Evolutionary conservation across 2,888 invertebrate species (phyloP).

Genomic region (Alentia gelatinosa): DNA sequence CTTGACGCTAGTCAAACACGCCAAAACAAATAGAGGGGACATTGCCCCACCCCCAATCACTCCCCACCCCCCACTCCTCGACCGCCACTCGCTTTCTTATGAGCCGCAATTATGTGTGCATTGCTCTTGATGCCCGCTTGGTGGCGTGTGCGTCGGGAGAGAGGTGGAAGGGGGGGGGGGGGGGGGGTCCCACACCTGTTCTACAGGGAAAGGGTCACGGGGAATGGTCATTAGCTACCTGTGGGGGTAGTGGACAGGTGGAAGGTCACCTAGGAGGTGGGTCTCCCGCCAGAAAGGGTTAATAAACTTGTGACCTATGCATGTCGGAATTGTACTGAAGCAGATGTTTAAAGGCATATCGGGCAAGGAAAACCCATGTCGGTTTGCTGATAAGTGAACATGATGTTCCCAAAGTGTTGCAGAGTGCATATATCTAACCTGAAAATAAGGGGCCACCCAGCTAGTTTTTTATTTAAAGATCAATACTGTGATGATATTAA

Average conservation of each 20-base stretch:
- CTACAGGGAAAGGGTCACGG: not conserved
- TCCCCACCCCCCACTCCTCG: not conserved
- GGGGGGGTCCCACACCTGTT: not conserved
- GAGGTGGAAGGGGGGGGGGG: not conserved
- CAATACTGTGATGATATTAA: no score
- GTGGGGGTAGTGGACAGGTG: not conserved
- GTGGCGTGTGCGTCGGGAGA: not conserved
- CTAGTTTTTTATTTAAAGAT: no score
- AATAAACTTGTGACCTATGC: not conserved
- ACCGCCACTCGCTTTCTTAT: not conserved
- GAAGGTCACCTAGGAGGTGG: not conserved
- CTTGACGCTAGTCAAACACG: conserved; percentile 26
- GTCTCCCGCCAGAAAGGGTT: not conserved
- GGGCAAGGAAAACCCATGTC: not conserved
- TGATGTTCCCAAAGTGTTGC: no score
- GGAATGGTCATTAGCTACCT: conserved; percentile 13
- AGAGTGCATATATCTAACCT: no score
- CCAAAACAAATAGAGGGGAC: conserved; percentile 29
- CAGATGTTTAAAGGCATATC: not conserved
- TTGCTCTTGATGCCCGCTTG: not conserved
- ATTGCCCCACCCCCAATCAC: not conserved
- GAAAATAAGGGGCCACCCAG: no score
- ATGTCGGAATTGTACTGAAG: not conserved
- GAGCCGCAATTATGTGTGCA: not conserved
- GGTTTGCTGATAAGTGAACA: not conserved